Conservation (phyloP, 2,888 invertebrate species). For the Cheilosia scutellata region DNA sequence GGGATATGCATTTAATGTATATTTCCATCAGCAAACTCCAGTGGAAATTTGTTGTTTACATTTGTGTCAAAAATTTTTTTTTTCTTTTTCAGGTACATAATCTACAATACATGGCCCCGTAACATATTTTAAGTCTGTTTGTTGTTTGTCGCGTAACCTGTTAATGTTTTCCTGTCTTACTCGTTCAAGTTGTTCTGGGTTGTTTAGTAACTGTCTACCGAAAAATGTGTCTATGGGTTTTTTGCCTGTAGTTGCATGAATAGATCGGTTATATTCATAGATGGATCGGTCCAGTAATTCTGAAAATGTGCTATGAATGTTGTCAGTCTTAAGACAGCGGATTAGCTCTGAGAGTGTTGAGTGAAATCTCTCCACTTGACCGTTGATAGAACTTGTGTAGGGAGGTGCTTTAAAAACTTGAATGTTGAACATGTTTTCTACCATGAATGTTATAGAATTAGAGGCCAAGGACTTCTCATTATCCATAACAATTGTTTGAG, state of each 20-base stretch:
- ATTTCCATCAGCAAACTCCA: no score
- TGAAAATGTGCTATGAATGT: neutral
- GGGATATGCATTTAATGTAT: no score
- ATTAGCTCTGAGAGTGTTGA: conserved; percentile 44
- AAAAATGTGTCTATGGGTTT: conserved; percentile 17
- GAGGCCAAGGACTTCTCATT: conserved; percentile 41
- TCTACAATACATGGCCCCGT: no score
- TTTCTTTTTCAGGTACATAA: no score
- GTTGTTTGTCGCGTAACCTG: neutral
- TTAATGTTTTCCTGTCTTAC: conserved; percentile 3
- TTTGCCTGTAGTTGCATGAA: conserved; percentile 5
- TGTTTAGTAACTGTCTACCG: neutral
- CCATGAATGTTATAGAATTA: conserved; percentile 19
- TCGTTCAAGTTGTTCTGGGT: neutral
- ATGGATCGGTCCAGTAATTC: conserved; percentile 19
- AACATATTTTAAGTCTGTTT: neutral
- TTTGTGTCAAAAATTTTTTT: no score
- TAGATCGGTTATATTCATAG: conserved; percentile 22
- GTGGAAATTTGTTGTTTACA: no score
- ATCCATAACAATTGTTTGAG: neutral
- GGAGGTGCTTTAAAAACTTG: conserved; percentile 33
- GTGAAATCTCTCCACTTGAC: conserved; percentile 45
- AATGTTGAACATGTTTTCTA: conserved; percentile 37
- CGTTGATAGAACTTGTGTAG: conserved; percentile 39
- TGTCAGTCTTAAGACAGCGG: conserved; percentile 22